Evolutionary conservation across 1,140 invertebrate species (phyloP).

Genomic region (Scaptomyza graminum): DNA sequence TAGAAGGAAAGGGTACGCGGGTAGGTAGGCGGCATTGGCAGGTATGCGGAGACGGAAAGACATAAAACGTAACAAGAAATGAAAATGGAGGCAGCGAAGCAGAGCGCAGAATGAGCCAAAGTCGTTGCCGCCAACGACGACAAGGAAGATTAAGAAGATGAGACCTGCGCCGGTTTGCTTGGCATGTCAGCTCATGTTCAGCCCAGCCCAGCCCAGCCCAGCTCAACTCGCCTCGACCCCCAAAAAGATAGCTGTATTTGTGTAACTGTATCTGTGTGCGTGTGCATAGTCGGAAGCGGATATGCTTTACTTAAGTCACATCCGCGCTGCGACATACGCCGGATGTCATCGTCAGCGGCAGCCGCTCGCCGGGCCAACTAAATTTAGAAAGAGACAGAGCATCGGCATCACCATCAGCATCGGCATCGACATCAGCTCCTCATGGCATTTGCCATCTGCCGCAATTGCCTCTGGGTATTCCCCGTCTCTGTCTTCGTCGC

Average conservation of each 20-base stretch:
- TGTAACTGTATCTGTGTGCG: slow-evolving; percentile 34
- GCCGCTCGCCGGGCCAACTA: slow-evolving; percentile 13
- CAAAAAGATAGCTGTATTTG: slow-evolving; percentile 16
- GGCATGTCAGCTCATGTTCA: slow-evolving; percentile 71
- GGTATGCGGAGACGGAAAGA: slow-evolving; percentile 66
- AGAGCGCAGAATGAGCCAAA: slow-evolving; percentile 57
- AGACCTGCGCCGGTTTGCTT: slow-evolving; percentile 21
- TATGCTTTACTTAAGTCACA: slow-evolving; percentile 82
- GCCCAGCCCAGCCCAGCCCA: no score
- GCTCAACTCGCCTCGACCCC: neutral
- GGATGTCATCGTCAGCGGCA: slow-evolving; percentile 69
- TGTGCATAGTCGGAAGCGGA: slow-evolving; percentile 76
- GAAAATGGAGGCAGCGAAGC: slow-evolving; percentile 73
- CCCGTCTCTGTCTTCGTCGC: neutral
- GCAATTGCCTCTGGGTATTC: slow-evolving; percentile 11
- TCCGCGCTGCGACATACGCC: slow-evolving; percentile 78
- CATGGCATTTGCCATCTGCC: slow-evolving; percentile 38
- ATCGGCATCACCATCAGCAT: slow-evolving; percentile 34
- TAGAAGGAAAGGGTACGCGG: neutral
- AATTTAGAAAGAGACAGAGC: neutral
- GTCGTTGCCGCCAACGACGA: slow-evolving; percentile 69
- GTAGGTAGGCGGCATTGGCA: slow-evolving; percentile 25
- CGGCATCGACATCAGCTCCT: slow-evolving; percentile 34
- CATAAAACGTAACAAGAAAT: slow-evolving; percentile 79
- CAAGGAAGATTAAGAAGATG: slow-evolving; percentile 35